These are phyloP conservation scores for Ophion ventricosus DNA, from an alignment of 2,888 invertebrate genomes.

Conservation along the genomic window DNA sequence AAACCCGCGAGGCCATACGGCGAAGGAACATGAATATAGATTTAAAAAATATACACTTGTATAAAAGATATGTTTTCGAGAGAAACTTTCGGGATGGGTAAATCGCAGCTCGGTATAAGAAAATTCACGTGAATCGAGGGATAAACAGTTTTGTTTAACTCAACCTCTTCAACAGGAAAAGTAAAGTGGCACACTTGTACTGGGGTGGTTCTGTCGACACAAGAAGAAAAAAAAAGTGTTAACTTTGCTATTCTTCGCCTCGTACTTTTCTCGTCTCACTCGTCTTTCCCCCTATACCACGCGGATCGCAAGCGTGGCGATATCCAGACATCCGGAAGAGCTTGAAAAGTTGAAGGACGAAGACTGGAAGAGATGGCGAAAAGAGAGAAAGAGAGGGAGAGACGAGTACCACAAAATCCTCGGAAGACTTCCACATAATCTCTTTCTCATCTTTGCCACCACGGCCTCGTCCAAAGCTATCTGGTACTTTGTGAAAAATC, in stretches of 20 bases:
- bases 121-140: slow-evolving; percentile 49
- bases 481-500: slow-evolving; percentile 38
- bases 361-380: slow-evolving; percentile 5
- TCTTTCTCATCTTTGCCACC: slow-evolving; percentile 44
- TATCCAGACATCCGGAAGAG: slow-evolving; percentile 44
- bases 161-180: slow-evolving; percentile 53
- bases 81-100: background rate
- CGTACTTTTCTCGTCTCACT: background rate
- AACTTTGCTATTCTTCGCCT: slow-evolving; percentile 53
- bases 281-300: slow-evolving; percentile 9
- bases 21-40: no score
- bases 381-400: slow-evolving; percentile 7
- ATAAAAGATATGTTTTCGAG: background rate
- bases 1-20: no score
- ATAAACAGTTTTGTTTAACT: slow-evolving; percentile 62
- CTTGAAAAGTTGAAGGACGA: slow-evolving; percentile 52
- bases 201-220: slow-evolving; percentile 26
- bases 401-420: slow-evolving; percentile 31
- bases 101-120: background rate
- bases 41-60: no score
- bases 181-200: slow-evolving; percentile 43
- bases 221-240: slow-evolving; percentile 26
- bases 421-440: slow-evolving; percentile 38
- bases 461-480: slow-evolving; percentile 24
- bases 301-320: slow-evolving; percentile 25